Conservation (phyloP, 2,113 vertebrate genomes). For the Anolis sagrei region DNA sequence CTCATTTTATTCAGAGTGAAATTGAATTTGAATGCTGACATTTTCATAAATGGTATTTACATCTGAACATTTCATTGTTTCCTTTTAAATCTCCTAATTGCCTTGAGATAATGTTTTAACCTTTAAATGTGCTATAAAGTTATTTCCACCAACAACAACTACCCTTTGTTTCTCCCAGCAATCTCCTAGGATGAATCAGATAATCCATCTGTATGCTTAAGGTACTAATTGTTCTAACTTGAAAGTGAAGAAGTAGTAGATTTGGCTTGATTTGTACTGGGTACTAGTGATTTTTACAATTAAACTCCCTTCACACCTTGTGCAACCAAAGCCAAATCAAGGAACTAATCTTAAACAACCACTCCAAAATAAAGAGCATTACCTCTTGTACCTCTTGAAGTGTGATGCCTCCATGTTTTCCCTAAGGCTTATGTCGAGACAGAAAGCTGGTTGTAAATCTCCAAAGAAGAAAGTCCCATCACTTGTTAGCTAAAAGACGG, state of each 20-base stretch:
- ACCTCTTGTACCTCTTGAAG: slow-evolving; percentile 54
- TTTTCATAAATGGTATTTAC: not conserved
- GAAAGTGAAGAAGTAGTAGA: not conserved
- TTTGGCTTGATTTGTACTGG: not conserved
- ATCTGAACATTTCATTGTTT: not conserved
- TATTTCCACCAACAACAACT: not conserved
- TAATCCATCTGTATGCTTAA: not conserved
- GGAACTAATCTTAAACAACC: not conserved
- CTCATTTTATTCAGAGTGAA: not conserved
- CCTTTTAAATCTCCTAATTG: not conserved
- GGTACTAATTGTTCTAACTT: not conserved
- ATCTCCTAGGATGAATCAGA: not conserved
- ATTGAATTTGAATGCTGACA: not conserved
- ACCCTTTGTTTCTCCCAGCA: not conserved
- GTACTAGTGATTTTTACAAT: not conserved
- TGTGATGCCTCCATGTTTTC: accelerated
- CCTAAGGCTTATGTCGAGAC: slow-evolving; percentile 4
- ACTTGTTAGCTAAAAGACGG: not conserved
- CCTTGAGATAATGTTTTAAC: not conserved
- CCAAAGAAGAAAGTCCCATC: not conserved
- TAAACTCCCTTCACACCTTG: not conserved
- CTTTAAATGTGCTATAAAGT: not conserved
- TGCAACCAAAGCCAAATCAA: not conserved
- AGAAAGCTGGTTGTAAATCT: not conserved
- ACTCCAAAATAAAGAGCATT: slow-evolving; percentile 27